Conservation (phyloP, 2,888 invertebrate species). For the Tridacna gigas region DNA sequence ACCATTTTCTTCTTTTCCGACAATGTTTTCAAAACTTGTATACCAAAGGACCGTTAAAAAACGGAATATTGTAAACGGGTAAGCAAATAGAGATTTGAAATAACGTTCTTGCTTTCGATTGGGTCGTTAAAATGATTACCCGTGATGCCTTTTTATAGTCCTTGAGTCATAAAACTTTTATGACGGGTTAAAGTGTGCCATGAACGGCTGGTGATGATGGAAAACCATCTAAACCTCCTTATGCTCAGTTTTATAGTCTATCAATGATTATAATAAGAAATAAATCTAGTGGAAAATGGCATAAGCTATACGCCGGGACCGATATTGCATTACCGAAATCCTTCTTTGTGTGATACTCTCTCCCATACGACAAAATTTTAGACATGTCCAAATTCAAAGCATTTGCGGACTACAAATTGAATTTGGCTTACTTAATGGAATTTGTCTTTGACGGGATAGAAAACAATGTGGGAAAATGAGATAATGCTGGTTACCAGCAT, state of each 20-base stretch:
- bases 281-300: not conserved
- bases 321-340: not conserved
- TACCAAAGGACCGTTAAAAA: too few relatives aligned
- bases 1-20: too few relatives aligned
- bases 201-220: constrained; percentile 1
- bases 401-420: too few relatives aligned
- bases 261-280: not conserved
- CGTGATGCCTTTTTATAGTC: constrained; percentile 27
- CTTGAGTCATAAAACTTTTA: too few relatives aligned
- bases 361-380: too few relatives aligned
- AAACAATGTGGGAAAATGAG: too few relatives aligned
- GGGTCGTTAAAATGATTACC: constrained; percentile 25
- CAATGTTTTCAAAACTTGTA: too few relatives aligned
- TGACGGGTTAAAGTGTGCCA: constrained; percentile 19
- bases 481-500: too few relatives aligned
- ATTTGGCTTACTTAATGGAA: too few relatives aligned
- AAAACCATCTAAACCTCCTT: not conserved
- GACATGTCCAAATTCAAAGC: too few relatives aligned
- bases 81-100: constrained; percentile 3
- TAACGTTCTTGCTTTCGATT: constrained; percentile 26
- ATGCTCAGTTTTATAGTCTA: constrained; percentile 20
- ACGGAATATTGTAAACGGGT: not conserved
- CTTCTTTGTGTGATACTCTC: too few relatives aligned
- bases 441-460: too few relatives aligned
- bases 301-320: not conserved